phyloP scores from a whole-genome alignment of 2,113 vertebrate species.

The Psittacula cyanocephala region DNA sequence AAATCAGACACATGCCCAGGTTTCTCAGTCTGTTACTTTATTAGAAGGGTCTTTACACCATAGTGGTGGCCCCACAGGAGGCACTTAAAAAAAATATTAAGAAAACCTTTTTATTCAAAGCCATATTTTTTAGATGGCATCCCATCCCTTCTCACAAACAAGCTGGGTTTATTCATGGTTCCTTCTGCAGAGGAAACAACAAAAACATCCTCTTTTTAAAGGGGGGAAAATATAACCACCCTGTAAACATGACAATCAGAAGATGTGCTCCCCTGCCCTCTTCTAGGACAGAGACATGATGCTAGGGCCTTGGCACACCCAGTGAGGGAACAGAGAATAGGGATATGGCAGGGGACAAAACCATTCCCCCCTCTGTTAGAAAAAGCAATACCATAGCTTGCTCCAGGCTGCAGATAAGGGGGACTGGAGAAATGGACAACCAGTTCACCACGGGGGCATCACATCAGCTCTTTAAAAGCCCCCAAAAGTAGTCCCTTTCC shows the following conservation, averaged over 20 bases:
- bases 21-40: conserved; percentile 70
- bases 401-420: background rate
- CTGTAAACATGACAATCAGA: background rate
- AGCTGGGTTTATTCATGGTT: conserved; percentile 7
- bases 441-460: background rate
- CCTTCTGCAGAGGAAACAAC: background rate
- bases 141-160: background rate
- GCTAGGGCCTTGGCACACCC: background rate
- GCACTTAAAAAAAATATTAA: conserved; percentile 48
- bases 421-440: background rate
- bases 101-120: background rate
- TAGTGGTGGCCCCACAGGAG: background rate
- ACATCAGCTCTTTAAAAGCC: background rate
- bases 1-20: background rate
- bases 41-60: conserved; percentile 71
- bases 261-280: background rate
- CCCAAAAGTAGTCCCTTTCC: background rate
- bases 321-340: background rate
- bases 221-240: background rate
- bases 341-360: background rate
- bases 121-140: conserved; percentile 4
- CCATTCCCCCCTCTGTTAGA: background rate
- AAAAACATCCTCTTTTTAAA: background rate
- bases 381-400: background rate
- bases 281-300: background rate